These are phyloP conservation scores for Triops longicaudatus DNA, from an alignment of 1,140 invertebrate genomes.

Conservation along the genomic window DNA sequence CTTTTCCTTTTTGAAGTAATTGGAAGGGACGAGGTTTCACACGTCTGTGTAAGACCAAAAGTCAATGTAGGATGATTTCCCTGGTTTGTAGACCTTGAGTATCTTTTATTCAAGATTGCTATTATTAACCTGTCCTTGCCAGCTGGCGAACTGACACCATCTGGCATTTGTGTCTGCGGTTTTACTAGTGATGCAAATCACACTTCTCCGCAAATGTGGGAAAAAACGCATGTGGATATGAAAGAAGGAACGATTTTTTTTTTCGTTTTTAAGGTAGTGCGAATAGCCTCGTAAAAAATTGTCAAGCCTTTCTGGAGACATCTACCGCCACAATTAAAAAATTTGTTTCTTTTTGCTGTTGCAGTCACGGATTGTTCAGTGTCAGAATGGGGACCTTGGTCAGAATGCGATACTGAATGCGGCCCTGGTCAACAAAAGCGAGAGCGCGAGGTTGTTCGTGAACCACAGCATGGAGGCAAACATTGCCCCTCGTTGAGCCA, in stretches of 20 bases:
- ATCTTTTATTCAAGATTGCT: not conserved
- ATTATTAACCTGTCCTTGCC: constrained; percentile 3
- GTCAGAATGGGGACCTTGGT: constrained; percentile 65
- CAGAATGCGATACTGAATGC: constrained; percentile 61
- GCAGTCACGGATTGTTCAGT: constrained; percentile 68
- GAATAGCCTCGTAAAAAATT: not conserved
- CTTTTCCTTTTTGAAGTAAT: not conserved
- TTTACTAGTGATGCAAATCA: not conserved
- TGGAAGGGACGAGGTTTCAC: not conserved
- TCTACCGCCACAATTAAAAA: not conserved
- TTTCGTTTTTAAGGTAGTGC: not conserved
- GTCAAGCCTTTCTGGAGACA: not conserved
- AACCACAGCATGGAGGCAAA: constrained; percentile 61
- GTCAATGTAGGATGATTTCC: too few species aligned
- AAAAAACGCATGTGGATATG: not conserved
- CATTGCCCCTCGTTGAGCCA: constrained; percentile 65
- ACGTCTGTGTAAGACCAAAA: not conserved
- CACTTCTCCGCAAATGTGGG: not conserved
- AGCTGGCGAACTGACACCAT: not conserved
- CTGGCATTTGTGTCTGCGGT: not conserved
- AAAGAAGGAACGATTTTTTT: constrained; percentile 16
- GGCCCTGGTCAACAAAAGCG: constrained; percentile 65
- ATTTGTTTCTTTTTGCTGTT: not conserved
- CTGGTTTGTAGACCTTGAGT: too few species aligned
- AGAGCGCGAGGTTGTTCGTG: constrained; percentile 49